phyloP scores from a whole-genome alignment of 1,140 invertebrate genomes.

The Drosophila repletoides region DNA sequence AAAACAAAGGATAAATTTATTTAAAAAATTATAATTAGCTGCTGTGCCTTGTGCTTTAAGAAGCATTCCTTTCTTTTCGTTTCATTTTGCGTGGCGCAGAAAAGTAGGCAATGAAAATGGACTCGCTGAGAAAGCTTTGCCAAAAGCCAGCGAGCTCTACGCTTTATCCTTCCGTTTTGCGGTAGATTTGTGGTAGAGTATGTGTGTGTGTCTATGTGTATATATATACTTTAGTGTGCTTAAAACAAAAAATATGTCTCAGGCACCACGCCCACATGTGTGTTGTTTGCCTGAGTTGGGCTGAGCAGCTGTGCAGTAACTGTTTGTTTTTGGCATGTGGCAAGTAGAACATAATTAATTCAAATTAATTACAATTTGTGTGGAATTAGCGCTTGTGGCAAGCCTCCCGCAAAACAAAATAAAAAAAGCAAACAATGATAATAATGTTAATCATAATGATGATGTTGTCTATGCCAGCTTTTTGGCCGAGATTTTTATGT shows the following conservation, averaged over 20 bases:
- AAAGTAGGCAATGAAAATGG: conserved; percentile 44
- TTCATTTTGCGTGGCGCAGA: conserved; percentile 6
- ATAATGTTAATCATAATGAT: conserved; percentile 22
- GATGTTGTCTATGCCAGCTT: conserved; percentile 6
- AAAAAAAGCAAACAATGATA: too few relatives aligned
- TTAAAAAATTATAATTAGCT: too few relatives aligned
- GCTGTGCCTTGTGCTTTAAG: not conserved
- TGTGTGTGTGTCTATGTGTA: not conserved
- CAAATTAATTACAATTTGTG: conserved; percentile 81
- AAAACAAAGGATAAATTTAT: too few relatives aligned
- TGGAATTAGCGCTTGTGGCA: conserved; percentile 76
- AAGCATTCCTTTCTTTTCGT: not conserved
- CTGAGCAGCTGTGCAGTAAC: conserved; percentile 6
- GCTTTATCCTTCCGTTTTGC: conserved; percentile 55
- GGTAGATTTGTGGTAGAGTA: conserved; percentile 39
- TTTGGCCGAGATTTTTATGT: conserved; percentile 52
- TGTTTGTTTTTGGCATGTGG: conserved; percentile 67
- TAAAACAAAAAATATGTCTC: conserved; percentile 64
- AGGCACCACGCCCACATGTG: conserved; percentile 31
- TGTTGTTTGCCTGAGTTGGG: conserved; percentile 20
- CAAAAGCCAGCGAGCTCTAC: conserved; percentile 27
- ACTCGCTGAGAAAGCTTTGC: conserved; percentile 16
- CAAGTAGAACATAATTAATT: conserved; percentile 80
- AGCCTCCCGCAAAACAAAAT: conserved; percentile 34
- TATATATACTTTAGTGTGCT: conserved; percentile 18